Evolutionary conservation across 2,113 vertebrate species (phyloP).

Genomic region (Sporophila hypoxantha): DNA sequence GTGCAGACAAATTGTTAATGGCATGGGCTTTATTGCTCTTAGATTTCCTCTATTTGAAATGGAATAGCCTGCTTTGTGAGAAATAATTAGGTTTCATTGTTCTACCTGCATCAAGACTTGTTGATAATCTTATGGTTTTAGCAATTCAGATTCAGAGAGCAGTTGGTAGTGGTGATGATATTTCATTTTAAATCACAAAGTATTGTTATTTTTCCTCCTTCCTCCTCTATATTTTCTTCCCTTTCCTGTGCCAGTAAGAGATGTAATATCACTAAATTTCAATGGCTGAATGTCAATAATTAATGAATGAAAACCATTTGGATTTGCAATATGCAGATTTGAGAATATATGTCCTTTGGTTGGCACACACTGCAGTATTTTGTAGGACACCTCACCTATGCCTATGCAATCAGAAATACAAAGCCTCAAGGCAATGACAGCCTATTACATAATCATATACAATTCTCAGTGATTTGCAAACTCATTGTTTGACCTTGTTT

Average conservation of each 20-base stretch:
- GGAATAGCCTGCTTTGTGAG: constrained; percentile 80
- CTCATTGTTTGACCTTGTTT: constrained; percentile 14
- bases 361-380: neutral
- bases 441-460: neutral
- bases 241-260: constrained; percentile 20
- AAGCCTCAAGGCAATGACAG: neutral
- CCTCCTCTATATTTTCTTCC: neutral
- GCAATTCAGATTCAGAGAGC: constrained; percentile 74
- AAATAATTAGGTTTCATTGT: constrained; percentile 93
- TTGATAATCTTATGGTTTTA: constrained; percentile 76
- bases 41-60: constrained; percentile 81
- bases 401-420: neutral
- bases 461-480: neutral
- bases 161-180: constrained; percentile 70
- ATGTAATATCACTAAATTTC: constrained; percentile 4
- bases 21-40: constrained; percentile 82
- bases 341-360: neutral
- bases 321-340: neutral
- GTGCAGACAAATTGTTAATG: constrained; percentile 88
- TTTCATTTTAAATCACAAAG: constrained; percentile 61
- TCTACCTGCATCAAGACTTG: constrained; percentile 76
- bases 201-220: constrained; percentile 30
- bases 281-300: constrained; percentile 9
- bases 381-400: neutral
- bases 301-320: neutral